Conservation (phyloP, 1,140 invertebrate species). For the Mamestra configurata region DNA sequence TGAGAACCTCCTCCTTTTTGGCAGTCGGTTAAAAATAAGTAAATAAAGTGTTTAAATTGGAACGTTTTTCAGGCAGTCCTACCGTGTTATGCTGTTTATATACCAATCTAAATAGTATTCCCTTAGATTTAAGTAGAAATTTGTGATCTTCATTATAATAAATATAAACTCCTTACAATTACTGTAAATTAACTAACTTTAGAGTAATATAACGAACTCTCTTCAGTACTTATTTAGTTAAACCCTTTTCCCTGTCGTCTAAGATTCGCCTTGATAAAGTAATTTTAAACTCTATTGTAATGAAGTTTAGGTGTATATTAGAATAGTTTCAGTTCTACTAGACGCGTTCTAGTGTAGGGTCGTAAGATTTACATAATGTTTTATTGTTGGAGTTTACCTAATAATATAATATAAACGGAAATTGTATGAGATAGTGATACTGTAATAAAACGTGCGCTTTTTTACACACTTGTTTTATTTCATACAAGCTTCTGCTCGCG, state of each 20-base stretch:
- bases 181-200: constrained; percentile 44
- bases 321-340: constrained; percentile 44
- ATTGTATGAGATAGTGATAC: constrained; percentile 47
- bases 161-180: constrained; percentile 26
- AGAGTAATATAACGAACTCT: constrained; percentile 37
- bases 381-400: constrained; percentile 46
- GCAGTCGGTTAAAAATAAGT: too few relatives aligned
- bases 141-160: constrained; percentile 49
- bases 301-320: constrained; percentile 43
- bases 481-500: too few relatives aligned
- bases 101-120: constrained; percentile 36
- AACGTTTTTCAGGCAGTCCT: neutral
- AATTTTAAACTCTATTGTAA: constrained; percentile 49
- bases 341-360: constrained; percentile 41
- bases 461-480: constrained; percentile 47
- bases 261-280: constrained; percentile 51
- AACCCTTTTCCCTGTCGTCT: constrained; percentile 30
- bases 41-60: neutral
- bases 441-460: constrained; percentile 51
- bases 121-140: constrained; percentile 47
- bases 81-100: neutral
- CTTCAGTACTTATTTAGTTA: constrained; percentile 46
- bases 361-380: constrained; percentile 45
- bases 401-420: constrained; percentile 36
- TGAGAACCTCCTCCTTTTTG: too few relatives aligned